Evolutionary conservation across 2,113 vertebrate genomes (phyloP).

Genomic region (Chaetodon auriga): DNA sequence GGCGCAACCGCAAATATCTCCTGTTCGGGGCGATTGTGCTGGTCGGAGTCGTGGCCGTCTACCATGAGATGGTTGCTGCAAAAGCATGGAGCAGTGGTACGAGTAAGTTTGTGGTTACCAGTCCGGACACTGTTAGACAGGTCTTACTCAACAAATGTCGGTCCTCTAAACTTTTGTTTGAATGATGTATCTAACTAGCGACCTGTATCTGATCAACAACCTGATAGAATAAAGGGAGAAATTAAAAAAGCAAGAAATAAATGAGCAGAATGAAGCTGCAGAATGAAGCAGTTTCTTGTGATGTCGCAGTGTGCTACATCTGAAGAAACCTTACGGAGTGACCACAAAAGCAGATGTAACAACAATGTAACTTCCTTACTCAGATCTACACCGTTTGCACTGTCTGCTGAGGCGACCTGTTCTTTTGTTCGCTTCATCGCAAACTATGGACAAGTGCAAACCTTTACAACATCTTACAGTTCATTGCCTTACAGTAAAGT

Average conservation of each 20-base stretch:
- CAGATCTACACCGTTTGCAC: not conserved
- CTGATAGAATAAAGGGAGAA: not conserved
- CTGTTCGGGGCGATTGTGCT: conserved; percentile 69
- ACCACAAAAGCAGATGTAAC: not conserved
- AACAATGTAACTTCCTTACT: not conserved
- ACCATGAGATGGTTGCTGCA: conserved; percentile 71
- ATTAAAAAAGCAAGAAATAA: not conserved
- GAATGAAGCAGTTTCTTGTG: too few species aligned
- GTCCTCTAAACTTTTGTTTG: not conserved
- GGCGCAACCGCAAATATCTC: conserved; percentile 69
- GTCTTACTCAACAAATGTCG: conserved; percentile 28
- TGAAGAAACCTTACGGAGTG: not conserved
- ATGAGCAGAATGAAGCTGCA: not conserved
- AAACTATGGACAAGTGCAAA: too few species aligned
- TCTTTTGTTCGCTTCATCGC: not conserved
- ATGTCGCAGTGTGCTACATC: not conserved
- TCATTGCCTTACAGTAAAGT: not conserved
- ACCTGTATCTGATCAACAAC: not conserved
- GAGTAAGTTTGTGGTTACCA: conserved; percentile 59
- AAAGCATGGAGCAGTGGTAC: conserved; percentile 47
- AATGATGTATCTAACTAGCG: not conserved
- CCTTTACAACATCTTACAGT: not conserved
- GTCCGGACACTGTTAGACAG: not conserved
- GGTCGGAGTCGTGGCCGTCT: conserved; percentile 66
- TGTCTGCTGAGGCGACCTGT: not conserved